Conservation (phyloP, 2,797 vertebrate genomes). For the Gambusia yucatana region DNA sequence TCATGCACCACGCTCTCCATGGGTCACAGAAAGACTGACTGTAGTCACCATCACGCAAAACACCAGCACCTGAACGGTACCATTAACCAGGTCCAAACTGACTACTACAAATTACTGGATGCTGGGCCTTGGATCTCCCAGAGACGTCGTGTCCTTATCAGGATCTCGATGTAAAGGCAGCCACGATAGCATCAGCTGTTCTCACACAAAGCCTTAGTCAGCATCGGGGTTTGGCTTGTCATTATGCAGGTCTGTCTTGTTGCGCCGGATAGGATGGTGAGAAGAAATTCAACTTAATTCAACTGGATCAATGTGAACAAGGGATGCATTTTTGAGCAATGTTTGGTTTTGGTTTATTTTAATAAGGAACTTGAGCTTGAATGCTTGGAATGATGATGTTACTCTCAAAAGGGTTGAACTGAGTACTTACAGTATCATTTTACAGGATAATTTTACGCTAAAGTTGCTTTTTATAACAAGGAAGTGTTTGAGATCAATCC, state of each 20-base stretch:
- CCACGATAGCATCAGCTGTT: background rate
- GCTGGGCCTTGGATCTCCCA: background rate
- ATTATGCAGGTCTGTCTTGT: background rate
- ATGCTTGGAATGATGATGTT: background rate
- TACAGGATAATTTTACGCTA: background rate
- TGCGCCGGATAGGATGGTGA: background rate
- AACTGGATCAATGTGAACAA: background rate
- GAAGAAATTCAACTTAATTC: background rate
- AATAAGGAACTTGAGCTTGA: background rate
- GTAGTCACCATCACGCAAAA: background rate
- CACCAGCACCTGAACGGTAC: background rate
- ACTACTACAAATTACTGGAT: background rate
- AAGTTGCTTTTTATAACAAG: background rate
- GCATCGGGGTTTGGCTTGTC: background rate
- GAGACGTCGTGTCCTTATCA: background rate
- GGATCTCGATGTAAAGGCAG: background rate
- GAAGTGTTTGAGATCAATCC: background rate
- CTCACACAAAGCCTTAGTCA: background rate
- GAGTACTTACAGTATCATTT: background rate
- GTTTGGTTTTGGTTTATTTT: conserved; percentile 1
- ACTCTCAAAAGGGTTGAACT: background rate
- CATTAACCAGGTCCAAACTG: background rate
- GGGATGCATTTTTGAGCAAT: background rate
- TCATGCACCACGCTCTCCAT: background rate
- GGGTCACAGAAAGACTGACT: background rate